Evolutionary conservation across 2,888 invertebrate species (phyloP).

Genomic region (Phyto melanocephala): DNA sequence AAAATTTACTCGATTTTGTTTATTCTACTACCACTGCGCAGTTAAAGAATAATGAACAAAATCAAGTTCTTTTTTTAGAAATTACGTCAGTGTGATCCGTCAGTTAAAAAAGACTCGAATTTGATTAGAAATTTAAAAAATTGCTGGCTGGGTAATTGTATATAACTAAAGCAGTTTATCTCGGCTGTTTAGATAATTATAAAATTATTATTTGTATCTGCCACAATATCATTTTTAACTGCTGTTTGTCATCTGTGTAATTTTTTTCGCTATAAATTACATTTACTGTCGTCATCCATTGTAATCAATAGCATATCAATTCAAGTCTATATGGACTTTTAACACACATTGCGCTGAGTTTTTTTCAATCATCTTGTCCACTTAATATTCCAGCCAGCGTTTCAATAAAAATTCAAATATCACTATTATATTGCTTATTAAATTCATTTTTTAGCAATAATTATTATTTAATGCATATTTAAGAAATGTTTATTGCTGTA

Average conservation of each 20-base stretch:
- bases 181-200: no score
- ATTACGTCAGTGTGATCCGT: no score
- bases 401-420: conserved; percentile 25
- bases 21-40: no score
- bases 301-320: background rate
- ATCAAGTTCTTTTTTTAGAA: no score
- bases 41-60: no score
- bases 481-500: background rate
- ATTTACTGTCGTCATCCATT: background rate
- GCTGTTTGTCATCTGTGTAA: background rate
- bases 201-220: no score
- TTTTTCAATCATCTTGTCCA: background rate
- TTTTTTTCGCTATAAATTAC: background rate
- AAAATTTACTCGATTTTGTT: no score
- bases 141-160: no score
- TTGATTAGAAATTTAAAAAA: no score
- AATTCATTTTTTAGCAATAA: conserved; percentile 39
- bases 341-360: background rate
- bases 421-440: conserved; percentile 27
- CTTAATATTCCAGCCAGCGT: conserved; percentile 34
- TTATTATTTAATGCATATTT: conserved; percentile 2
- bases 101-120: no score
- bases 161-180: no score
- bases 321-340: background rate
- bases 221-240: background rate